A percentile compares a stretch with the other conserved stretches of the same genome.
phyloP scores from a whole-genome alignment of 2,888 invertebrate species.

The Zygogramma bicolorata region DNA sequence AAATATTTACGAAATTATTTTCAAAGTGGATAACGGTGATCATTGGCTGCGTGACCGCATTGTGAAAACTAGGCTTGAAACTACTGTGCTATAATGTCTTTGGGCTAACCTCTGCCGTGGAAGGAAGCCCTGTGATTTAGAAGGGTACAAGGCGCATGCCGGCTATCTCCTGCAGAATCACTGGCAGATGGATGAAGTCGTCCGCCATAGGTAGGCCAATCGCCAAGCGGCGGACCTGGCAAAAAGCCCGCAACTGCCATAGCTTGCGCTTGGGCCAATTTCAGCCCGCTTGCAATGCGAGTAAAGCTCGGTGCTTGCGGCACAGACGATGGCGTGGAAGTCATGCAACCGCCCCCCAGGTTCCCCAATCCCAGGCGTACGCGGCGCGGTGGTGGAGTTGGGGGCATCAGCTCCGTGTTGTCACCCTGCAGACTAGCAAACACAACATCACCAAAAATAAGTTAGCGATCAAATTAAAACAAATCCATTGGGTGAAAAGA shows the following conservation, averaged over 20 bases:
- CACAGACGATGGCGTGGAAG: slow-evolving; percentile 27
- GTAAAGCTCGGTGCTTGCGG: slow-evolving; percentile 66
- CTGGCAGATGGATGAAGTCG: slow-evolving; percentile 50
- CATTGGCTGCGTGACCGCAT: not conserved
- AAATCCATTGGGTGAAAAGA: slow-evolving; percentile 52
- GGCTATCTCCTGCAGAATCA: slow-evolving; percentile 61
- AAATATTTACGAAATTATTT: too few species aligned
- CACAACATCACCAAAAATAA: slow-evolving; percentile 54
- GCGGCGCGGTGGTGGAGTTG: slow-evolving; percentile 72
- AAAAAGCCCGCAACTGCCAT: slow-evolving; percentile 79
- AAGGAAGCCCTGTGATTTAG: slow-evolving; percentile 74
- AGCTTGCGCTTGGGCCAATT: slow-evolving; percentile 78
- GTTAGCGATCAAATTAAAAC: slow-evolving; percentile 57
- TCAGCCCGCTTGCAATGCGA: slow-evolving; percentile 77
- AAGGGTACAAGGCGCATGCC: slow-evolving; percentile 65
- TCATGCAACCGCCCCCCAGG: slow-evolving; percentile 61
- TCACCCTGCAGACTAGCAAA: slow-evolving; percentile 72
- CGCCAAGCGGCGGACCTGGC: slow-evolving; percentile 65
- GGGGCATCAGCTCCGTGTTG: slow-evolving; percentile 74
- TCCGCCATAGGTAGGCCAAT: slow-evolving; percentile 48
- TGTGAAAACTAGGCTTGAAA: not conserved
- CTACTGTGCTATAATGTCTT: slow-evolving; percentile 22
- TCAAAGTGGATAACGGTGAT: too few species aligned
- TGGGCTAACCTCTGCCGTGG: slow-evolving; percentile 74
- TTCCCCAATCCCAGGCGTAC: slow-evolving; percentile 60